phyloP scores from a whole-genome alignment of 2,888 invertebrate genomes.

The Cheilosia vulpina region DNA sequence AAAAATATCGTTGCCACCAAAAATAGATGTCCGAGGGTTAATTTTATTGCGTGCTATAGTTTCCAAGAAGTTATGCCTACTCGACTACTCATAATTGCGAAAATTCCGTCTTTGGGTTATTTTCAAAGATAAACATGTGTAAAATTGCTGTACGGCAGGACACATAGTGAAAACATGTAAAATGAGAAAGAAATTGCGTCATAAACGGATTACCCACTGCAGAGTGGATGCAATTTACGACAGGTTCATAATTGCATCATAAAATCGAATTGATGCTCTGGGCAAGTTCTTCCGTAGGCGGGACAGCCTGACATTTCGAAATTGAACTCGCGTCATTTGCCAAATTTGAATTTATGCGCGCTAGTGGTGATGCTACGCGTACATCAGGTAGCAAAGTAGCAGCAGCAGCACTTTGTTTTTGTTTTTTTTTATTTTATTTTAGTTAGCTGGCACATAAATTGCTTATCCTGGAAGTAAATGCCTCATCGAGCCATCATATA shows the following conservation, averaged over 20 bases:
- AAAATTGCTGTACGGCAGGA: constrained; percentile 30
- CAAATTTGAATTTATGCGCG: constrained; percentile 56
- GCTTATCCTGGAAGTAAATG: constrained; percentile 6
- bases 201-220: constrained; percentile 58
- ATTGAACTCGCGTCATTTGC: constrained; percentile 50
- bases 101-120: constrained; percentile 14
- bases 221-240: constrained; percentile 58
- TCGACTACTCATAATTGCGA: constrained; percentile 23
- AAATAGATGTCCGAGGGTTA: constrained; percentile 9
- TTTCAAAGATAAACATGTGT: constrained; percentile 7
- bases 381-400: not conserved
- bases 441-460: constrained; percentile 36
- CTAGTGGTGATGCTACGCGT: constrained; percentile 13
- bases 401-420: not conserved
- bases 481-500: not conserved
- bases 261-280: constrained; percentile 46
- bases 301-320: constrained; percentile 24
- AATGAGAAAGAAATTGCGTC: constrained; percentile 33
- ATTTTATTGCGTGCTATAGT: constrained; percentile 33
- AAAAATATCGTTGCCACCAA: constrained; percentile 7
- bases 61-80: constrained; percentile 22
- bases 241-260: constrained; percentile 60
- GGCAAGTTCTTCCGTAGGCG: not conserved
- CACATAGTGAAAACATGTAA: constrained; percentile 26
- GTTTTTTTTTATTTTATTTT: not conserved